Conservation (phyloP, 2,113 vertebrate genomes). For the Chlamydotis undulata region DNA sequence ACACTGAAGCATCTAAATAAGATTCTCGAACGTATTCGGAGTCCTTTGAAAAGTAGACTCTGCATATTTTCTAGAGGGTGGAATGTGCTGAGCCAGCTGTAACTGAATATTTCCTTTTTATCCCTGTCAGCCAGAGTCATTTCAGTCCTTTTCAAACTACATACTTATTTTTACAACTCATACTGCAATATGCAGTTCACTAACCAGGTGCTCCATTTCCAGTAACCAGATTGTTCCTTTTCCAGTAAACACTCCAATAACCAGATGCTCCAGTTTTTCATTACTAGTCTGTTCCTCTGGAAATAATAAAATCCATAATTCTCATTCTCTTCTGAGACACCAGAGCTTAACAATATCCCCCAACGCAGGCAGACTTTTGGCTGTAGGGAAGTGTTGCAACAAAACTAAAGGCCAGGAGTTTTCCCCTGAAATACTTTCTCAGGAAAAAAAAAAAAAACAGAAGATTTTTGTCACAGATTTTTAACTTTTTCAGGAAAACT, state of each 20-base stretch:
- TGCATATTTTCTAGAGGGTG: background rate
- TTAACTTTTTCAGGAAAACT: background rate
- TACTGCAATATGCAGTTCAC: background rate
- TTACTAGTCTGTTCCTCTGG: background rate
- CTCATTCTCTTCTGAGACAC: background rate
- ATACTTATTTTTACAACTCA: background rate
- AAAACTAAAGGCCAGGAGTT: background rate
- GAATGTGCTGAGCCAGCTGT: background rate
- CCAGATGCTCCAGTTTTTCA: background rate
- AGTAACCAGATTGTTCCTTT: background rate
- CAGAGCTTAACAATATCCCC: background rate
- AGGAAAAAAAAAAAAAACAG: background rate
- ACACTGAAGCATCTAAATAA: background rate
- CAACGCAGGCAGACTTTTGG: background rate
- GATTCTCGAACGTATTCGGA: background rate
- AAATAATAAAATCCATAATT: background rate
- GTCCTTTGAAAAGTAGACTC: background rate
- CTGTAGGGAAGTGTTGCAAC: background rate
- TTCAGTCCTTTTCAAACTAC: background rate
- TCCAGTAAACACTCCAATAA: background rate
- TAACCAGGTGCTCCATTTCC: background rate
- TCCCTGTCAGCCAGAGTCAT: background rate
- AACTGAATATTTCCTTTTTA: background rate
- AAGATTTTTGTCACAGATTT: background rate
- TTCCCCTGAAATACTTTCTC: background rate